Base-by-base conservation (phyloP, 2,113 vertebrate species). In the Cephalopholis sonnerati region DNA sequence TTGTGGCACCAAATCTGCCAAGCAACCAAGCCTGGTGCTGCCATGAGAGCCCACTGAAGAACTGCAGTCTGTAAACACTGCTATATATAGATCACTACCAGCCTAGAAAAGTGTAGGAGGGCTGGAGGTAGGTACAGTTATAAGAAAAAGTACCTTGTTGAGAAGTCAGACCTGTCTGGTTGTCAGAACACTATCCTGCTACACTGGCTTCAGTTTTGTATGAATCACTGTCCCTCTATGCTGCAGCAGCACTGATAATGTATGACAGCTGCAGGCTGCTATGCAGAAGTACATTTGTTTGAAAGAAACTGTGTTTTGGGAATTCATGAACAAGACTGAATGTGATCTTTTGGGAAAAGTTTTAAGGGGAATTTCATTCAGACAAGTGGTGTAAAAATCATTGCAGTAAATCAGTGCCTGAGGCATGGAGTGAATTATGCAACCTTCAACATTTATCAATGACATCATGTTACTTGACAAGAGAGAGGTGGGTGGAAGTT, bases 321-420 rank as follows among this genome's bases (percentile, higher is more conserved):
- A 50, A 6, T 50, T 50, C 18, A 18, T 5, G 41, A 18, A 18
- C 4, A 50, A 50, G 48, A 50, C 5, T 15, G 1, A 48, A 46
- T 22, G 53, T 25, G 24, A 25, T 59, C 27, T 29, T 29, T 63
- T 22, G 11, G 1, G 4, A 6, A 15, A 22, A 29, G 29, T 25
- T 46, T 46, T 0, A 36, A 27, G 18, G 77, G 71, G 27, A 74
- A n/a, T 62, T 84, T 75, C 41, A 10, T 65, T 27, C n/a, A 15
- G 25, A 62, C 2, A 20, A 72, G 25, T 12, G 3, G 72, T 44
- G 63, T 55, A 24, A 53, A 61, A 81, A 54, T 74, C 18, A 2
- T 27, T n/a, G 5, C 3, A 24, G 4, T 29, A 29, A 29, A 61
- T 22, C 24, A 15, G 27, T 53, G 5, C 41, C 11, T 1, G 4